Percentiles rank a stretch among this genome's conserved stretches.
These are phyloP conservation scores for Ailurus styani DNA, from an alignment of 2,113 vertebrate genomes.

Conservation along the genomic window DNA sequence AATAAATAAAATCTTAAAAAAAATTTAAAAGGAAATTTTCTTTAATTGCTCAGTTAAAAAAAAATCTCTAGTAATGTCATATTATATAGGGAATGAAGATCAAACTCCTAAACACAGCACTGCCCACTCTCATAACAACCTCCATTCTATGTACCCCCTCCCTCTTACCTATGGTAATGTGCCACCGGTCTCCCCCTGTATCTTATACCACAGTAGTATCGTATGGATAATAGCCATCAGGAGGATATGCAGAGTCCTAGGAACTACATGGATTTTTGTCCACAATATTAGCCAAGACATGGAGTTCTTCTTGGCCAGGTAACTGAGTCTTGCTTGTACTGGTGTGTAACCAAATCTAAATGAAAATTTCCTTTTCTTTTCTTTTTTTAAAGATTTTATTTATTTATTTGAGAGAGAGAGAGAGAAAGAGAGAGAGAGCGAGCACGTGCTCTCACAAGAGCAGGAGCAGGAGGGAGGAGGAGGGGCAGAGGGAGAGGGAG, in stretches of 20 bases:
- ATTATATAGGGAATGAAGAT: background rate
- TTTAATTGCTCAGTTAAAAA: background rate
- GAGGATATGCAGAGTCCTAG: slow-evolving; percentile 38
- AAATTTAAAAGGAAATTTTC: background rate
- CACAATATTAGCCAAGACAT: slow-evolving; percentile 86
- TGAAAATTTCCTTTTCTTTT: too few relatives aligned
- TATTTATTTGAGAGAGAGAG: too few relatives aligned
- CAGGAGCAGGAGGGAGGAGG: too few relatives aligned
- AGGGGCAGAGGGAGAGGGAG: too few relatives aligned
- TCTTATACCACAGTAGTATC: slow-evolving; percentile 74
- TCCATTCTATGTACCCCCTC: too few relatives aligned
- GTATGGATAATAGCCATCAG: slow-evolving; percentile 69
- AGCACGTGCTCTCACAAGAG: too few relatives aligned
- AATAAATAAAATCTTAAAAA: too few relatives aligned
- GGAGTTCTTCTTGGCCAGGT: slow-evolving; percentile 82
- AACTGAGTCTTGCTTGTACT: slow-evolving; percentile 82
- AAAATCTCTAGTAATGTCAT: background rate
- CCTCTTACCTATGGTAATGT: slow-evolving; percentile 72
- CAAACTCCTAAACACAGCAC: background rate
- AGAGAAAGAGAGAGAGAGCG: too few relatives aligned
- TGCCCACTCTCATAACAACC: accelerated
- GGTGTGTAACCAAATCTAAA: slow-evolving; percentile 67
- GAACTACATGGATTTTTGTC: slow-evolving; percentile 66
- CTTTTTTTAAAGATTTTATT: too few relatives aligned
- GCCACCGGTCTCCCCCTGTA: slow-evolving; percentile 69